Conservation (phyloP, 2,888 invertebrate genomes). For the Ernsta delagoae region DNA sequence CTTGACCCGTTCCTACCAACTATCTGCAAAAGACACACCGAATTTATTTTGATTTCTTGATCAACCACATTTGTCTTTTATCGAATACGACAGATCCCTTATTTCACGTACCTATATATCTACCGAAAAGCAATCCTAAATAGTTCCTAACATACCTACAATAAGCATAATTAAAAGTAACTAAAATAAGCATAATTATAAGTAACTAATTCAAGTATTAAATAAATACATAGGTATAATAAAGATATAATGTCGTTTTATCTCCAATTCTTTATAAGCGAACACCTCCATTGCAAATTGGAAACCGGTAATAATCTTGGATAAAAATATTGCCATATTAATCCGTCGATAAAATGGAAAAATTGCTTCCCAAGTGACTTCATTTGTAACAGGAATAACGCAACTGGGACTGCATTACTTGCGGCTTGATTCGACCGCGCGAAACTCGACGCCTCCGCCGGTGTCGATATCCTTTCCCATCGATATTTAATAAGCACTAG, state of each 20-base stretch:
- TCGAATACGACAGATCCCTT: neutral
- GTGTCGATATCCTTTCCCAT: conserved; percentile 75
- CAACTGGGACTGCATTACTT: conserved; percentile 60
- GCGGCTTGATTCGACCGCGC: conserved; percentile 65
- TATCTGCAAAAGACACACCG: conserved; percentile 57
- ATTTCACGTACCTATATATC: too few species aligned
- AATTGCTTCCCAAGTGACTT: conserved; percentile 62
- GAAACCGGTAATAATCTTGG: conserved; percentile 23
- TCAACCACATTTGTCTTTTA: neutral
- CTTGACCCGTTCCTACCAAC: conserved; percentile 52
- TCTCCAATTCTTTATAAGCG: neutral
- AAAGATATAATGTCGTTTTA: too few species aligned
- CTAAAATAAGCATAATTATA: too few species aligned
- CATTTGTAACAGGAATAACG: conserved; percentile 67
- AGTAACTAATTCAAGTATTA: too few species aligned
- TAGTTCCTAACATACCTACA: too few species aligned
- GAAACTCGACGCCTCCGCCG: conserved; percentile 61
- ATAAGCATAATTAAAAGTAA: too few species aligned
- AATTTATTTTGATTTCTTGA: conserved; percentile 58
- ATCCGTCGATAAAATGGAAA: conserved; percentile 43
- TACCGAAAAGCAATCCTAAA: too few species aligned
- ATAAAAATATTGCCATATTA: conserved; percentile 35
- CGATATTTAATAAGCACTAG: conserved; percentile 42
- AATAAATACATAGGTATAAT: too few species aligned
- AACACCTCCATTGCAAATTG: conserved; percentile 11